phyloP scores from a whole-genome alignment of 2,113 vertebrate genomes.

The Hemicordylus capensis region DNA sequence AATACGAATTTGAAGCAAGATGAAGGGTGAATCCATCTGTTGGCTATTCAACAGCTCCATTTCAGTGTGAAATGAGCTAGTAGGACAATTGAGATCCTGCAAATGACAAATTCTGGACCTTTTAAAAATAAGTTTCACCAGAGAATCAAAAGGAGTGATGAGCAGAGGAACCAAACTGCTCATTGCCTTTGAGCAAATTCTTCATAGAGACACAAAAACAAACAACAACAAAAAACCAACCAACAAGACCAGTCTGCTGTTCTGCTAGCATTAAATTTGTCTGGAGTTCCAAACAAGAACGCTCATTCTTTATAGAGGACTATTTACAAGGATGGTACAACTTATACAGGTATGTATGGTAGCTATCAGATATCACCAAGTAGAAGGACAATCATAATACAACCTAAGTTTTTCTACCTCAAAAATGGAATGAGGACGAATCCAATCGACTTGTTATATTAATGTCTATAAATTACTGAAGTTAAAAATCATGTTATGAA shows the following conservation, averaged over 20 bases:
- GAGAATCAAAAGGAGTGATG: background rate
- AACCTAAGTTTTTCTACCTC: background rate
- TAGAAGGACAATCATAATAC: no score
- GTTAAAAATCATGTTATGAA: background rate
- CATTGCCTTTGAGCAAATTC: constrained; percentile 4
- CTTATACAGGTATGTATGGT: no score
- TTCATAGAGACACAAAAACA: no score
- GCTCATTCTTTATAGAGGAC: no score
- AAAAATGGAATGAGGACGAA: background rate
- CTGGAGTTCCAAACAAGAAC: background rate
- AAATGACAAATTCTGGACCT: background rate
- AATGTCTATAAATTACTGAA: background rate
- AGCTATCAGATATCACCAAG: no score
- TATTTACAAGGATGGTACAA: no score
- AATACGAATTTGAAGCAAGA: background rate
- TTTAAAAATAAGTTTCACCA: background rate
- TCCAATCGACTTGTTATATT: background rate
- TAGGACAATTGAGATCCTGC: background rate
- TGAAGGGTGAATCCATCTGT: background rate
- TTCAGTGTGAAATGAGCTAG: constrained; percentile 4
- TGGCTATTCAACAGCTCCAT: constrained; percentile 3
- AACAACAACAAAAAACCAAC: no score
- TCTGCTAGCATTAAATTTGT: background rate
- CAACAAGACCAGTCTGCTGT: background rate
- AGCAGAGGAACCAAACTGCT: constrained; percentile 1